Evolutionary conservation across 2,113 vertebrate species (phyloP), one percentile per base, ranked within the genome.

Genomic region (Corythornis madagascariensis): DNA sequence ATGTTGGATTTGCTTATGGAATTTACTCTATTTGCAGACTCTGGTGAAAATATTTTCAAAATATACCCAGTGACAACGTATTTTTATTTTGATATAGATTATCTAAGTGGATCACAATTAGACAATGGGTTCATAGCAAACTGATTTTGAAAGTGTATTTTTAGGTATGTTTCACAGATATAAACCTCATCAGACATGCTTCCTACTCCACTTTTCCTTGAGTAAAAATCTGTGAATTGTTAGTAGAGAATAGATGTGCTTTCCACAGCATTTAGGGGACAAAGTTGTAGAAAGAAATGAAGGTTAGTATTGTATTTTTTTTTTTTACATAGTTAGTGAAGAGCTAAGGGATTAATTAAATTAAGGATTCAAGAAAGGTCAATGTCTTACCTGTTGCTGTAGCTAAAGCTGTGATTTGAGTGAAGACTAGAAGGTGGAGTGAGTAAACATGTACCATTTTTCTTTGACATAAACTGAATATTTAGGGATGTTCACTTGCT

Each of bases 281-380:
- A 83, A 83, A 85, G 64, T 12, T 29, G 10, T 61, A 74, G 60
- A 86, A 74, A 19, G 11, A 25, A 88, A 86, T 57, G 26, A 61
- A 86, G 80, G 88, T 82, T 71, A 79, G 55, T 73, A 56, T 4
- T 47, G 20, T 16, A 52, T 7, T 26, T 2, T 1, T 33, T n/a
- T 80, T 76, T 74, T 71, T 91, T 77, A 57, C 29, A 33, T 9
- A 55, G 52, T 42, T 82, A 69, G 15, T 14, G 3, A 83, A 85
- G 91, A 93, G 28, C n/a, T 25, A 91, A 79, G 60, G 53, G 29
- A 83, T 90, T 90, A 81, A 45, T 40, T 72, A 90, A 96, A 96
- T 89, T 71, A 91, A 45, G 52, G 29, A 87, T 71, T 80, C 31
- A 69, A 38, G 77, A 66, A 66, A 63, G 79, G 65, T 38, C 78